Evolutionary conservation across 2,888 invertebrate species (phyloP), one percentile per base, ranked within the genome.

Genomic region (Molorchus minor): DNA sequence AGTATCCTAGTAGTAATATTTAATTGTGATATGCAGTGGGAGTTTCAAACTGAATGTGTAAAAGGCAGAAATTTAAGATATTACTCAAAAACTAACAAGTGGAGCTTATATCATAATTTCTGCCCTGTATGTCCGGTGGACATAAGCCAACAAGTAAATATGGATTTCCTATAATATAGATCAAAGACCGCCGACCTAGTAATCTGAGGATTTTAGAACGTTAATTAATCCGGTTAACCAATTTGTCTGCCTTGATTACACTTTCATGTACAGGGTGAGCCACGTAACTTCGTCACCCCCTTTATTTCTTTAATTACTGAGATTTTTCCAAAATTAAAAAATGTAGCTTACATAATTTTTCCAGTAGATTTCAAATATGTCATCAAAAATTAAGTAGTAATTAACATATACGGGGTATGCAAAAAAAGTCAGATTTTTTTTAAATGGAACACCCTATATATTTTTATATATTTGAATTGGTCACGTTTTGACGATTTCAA

Each of bases 121-220:
- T 20, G 21, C 8, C 47, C 16, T 47, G 33, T 33, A 46, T 19
- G 46, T 17, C 33, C 46, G 19, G 17, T 33, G 35, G 36, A 47
- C 47, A 47, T 35, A 17, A 15, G 17, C 19, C 30, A 19, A 33
- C 35, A 19, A 46, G 35, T 33, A 17, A 46, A 46, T 36, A 33
- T 20, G 10, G 35, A 35, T 47, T 35, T 47, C 47, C 20, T 36
- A 19, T 15, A 47, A 12, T 35, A 17, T 5, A 12, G 19, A 47
- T 47, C 47, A 47, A 47, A 35, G 36, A 35, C 12, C 5, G 36
- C 47, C 47, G 47, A 35, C 19, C 47, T 47, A 35, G 47, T 47
- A 47, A 35, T 47, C 19, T 7, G 36, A 47, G 13, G 47, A 20
- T 45, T 45, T 45, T 45, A 30, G 45, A 30, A 30, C 36, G 47